Percentiles rank a stretch among this genome's conserved stretches.
Evolutionary conservation across 2,113 vertebrate species (phyloP).

Genomic region (Myxocyprinus asiaticus): DNA sequence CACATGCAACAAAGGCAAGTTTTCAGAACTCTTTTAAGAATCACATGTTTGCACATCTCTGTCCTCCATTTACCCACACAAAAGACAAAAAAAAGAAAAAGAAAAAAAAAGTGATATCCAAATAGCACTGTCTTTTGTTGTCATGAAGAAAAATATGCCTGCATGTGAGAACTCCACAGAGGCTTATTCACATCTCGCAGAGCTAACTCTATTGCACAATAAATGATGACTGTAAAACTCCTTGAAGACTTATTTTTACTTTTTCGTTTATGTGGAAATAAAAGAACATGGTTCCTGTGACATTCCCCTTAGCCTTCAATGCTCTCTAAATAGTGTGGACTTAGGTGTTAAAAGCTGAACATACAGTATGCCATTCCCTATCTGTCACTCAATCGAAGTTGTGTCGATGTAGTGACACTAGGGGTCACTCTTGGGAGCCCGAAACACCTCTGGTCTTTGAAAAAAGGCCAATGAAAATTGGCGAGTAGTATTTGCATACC

Average conservation of each 20-base stretch:
- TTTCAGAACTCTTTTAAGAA: neutral
- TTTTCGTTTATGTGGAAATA: neutral
- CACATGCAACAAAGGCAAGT: slow-evolving; percentile 23
- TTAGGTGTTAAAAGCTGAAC: neutral
- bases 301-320: neutral
- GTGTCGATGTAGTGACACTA: no score
- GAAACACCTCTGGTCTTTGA: no score
- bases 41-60: slow-evolving; percentile 1
- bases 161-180: slow-evolving; percentile 68
- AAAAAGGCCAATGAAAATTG: no score
- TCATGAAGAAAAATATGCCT: slow-evolving; percentile 79
- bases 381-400: no score
- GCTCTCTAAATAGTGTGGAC: neutral
- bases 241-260: slow-evolving; percentile 40
- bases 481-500: no score
- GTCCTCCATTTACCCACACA: slow-evolving; percentile 31
- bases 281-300: slow-evolving; percentile 8
- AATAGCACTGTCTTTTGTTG: slow-evolving; percentile 55
- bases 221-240: slow-evolving; percentile 56
- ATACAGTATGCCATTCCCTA: neutral
- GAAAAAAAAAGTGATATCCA: slow-evolving; percentile 43
- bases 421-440: no score
- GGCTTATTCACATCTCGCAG: slow-evolving; percentile 69
- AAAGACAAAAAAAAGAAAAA: slow-evolving; percentile 25
- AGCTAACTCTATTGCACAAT: slow-evolving; percentile 49